A percentile compares a stretch with the other conserved stretches of the same genome.
Evolutionary conservation across 1,140 invertebrate genomes (phyloP).

Genomic region (Eufriesea mexicana): DNA sequence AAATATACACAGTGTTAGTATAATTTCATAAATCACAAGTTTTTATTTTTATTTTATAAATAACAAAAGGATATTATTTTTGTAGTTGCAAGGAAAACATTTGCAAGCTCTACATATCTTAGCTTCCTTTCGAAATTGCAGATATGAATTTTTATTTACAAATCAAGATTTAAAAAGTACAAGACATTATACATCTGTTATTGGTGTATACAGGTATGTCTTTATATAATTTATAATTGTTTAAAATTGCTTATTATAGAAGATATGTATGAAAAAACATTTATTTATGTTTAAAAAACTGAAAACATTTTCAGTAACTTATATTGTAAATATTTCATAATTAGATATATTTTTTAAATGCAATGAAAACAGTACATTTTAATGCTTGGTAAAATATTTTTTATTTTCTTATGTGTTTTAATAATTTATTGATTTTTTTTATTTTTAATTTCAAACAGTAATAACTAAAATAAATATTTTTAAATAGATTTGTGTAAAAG

Average conservation of each 20-base stretch:
- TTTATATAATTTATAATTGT: constrained; percentile 9
- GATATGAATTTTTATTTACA: constrained; percentile 99
- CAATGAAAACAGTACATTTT: no score
- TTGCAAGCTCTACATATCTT: constrained; percentile 95
- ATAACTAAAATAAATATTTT: no score
- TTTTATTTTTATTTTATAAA: background rate
- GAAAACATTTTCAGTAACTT: no score
- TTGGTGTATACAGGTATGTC: constrained; percentile 90
- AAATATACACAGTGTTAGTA: constrained; percentile 92
- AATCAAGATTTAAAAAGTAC: constrained; percentile 92
- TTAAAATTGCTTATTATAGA: constrained; percentile 20
- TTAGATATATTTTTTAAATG: no score
- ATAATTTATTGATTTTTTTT: no score
- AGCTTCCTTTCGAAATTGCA: constrained; percentile 90
- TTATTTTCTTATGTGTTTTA: no score
- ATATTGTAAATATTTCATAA: no score
- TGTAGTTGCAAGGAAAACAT: constrained; percentile 90
- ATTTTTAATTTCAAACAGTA: no score
- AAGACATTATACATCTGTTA: constrained; percentile 94
- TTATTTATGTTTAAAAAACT: no score
- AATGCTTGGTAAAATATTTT: no score
- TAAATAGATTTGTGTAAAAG: no score
- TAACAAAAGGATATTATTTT: constrained; percentile 17
- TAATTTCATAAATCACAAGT: constrained; percentile 40
- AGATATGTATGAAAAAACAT: background rate